These are phyloP conservation scores for Acrobasis suavella DNA, from an alignment of 2,888 invertebrate genomes.

Conservation along the genomic window DNA sequence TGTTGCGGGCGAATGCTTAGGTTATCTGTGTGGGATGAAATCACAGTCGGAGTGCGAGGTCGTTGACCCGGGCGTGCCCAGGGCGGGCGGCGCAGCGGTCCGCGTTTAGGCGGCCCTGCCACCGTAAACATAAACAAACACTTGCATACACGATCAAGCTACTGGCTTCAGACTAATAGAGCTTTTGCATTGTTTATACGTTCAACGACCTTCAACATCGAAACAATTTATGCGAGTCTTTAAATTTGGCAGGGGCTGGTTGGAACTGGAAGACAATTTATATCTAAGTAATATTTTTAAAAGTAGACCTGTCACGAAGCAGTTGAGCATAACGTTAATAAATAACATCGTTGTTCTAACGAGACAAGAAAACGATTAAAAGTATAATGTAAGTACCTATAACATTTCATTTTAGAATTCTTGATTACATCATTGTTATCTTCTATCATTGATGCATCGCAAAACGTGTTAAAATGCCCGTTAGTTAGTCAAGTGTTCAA, in stretches of 20 bases:
- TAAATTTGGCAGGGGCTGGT: neutral
- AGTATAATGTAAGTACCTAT: no score
- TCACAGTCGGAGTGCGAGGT: constrained; percentile 50
- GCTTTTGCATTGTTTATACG: constrained; percentile 12
- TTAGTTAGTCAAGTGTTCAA: no score
- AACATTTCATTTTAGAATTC: neutral
- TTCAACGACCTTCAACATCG: constrained; percentile 14
- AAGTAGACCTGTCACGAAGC: neutral
- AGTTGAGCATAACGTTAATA: neutral
- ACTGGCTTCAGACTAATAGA: constrained; percentile 22
- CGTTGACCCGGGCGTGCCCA: constrained; percentile 51
- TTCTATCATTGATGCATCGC: neutral
- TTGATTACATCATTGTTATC: neutral
- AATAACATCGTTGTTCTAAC: neutral
- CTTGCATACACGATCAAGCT: constrained; percentile 47
- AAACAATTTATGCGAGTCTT: constrained; percentile 15
- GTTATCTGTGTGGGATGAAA: constrained; percentile 44
- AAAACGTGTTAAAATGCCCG: constrained; percentile 26
- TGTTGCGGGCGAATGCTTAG: constrained; percentile 38
- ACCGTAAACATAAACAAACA: constrained; percentile 63
- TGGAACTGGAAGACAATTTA: neutral
- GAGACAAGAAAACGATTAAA: no score
- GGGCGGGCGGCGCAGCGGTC: constrained; percentile 49
- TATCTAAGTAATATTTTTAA: neutral
- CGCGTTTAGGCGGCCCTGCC: constrained; percentile 41